Conservation (phyloP, 2,113 vertebrate species). For the Phasianus colchicus region DNA sequence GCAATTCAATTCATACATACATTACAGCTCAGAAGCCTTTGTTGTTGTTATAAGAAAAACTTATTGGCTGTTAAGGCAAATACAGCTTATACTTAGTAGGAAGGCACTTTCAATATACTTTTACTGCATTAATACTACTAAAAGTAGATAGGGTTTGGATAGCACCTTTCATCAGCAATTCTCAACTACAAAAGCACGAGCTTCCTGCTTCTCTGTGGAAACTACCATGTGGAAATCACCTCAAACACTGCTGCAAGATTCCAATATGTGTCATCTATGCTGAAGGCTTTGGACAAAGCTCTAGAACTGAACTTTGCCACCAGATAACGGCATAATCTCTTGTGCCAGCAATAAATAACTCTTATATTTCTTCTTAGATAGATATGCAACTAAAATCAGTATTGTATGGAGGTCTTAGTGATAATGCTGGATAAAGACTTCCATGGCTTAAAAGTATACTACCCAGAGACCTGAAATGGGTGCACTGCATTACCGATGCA, state of each 20-base stretch:
- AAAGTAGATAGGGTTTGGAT: constrained; percentile 9
- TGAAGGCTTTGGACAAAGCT: constrained; percentile 6
- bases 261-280: background rate
- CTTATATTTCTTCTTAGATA: background rate
- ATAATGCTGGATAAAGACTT: background rate
- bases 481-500: background rate
- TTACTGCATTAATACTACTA: background rate
- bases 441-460: background rate
- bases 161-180: constrained; percentile 70
- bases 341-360: background rate
- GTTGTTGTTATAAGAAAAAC: background rate
- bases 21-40: background rate
- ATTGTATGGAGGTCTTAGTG: background rate
- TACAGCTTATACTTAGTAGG: constrained; percentile 32
- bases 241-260: background rate
- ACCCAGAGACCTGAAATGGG: background rate
- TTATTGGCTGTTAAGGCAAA: background rate
- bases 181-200: constrained; percentile 48
- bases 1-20: background rate
- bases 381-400: background rate
- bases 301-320: background rate
- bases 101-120: constrained; percentile 39
- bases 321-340: background rate
- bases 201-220: background rate
- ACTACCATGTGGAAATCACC: background rate